Conservation (phyloP, 2,888 invertebrate species). For the Diploptera punctata region DNA sequence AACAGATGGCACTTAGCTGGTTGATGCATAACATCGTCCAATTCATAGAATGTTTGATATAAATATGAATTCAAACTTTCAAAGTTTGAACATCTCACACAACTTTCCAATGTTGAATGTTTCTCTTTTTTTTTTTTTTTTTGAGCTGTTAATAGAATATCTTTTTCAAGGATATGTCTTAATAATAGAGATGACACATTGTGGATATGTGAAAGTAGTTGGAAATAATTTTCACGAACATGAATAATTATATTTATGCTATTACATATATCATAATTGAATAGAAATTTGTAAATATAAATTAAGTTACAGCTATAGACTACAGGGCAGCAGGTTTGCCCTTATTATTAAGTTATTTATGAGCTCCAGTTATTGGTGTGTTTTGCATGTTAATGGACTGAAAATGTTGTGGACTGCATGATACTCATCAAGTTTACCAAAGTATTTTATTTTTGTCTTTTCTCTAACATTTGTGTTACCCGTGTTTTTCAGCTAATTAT, state of each 20-base stretch:
- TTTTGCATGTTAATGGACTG: not conserved
- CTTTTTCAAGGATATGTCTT: no score
- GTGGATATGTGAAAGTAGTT: no score
- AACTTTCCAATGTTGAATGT: no score
- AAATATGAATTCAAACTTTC: no score
- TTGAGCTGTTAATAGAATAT: no score
- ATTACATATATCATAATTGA: not conserved
- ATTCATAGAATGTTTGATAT: no score
- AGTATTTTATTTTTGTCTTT: not conserved
- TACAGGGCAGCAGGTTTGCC: no score
- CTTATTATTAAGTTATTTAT: not conserved
- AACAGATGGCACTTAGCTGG: no score
- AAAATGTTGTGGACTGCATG: not conserved
- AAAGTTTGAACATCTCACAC: no score
- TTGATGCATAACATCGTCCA: no score
- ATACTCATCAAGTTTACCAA: not conserved
- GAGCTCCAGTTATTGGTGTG: not conserved
- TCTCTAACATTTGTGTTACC: not conserved
- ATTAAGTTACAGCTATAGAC: not conserved
- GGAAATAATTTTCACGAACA: not conserved
- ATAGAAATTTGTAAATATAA: not conserved
- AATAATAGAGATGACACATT: no score
- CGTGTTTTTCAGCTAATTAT: constrained; percentile 8
- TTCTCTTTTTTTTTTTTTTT: no score
- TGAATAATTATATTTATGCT: not conserved